Evolutionary conservation across 2,888 invertebrate genomes (phyloP).

Genomic region (Apoda limacodes): DNA sequence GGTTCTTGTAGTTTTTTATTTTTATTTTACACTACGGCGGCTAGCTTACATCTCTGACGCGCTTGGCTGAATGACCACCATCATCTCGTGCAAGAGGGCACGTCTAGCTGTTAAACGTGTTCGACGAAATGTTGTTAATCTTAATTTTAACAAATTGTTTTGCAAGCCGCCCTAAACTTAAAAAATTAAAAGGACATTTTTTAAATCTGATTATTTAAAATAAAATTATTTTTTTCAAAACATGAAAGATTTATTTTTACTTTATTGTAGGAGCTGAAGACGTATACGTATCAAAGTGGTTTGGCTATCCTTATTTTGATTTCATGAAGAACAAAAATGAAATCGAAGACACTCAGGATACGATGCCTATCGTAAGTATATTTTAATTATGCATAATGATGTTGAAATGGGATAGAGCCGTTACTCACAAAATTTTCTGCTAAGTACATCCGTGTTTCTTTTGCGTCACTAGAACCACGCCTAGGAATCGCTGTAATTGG

Average conservation of each 20-base stretch:
- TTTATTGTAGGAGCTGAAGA: slow-evolving; percentile 7
- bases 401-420: slow-evolving; percentile 20
- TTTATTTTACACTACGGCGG: too few relatives aligned
- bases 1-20: too few relatives aligned
- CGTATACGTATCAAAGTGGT: slow-evolving; percentile 6
- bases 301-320: slow-evolving; percentile 3
- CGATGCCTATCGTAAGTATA: slow-evolving; percentile 15
- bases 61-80: too few relatives aligned
- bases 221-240: too few relatives aligned
- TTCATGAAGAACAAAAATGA: slow-evolving; percentile 16
- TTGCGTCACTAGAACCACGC: slow-evolving; percentile 13
- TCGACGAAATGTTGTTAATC: too few relatives aligned
- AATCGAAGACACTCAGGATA: slow-evolving; percentile 15
- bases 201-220: background rate
- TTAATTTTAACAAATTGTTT: too few relatives aligned
- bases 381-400: slow-evolving; percentile 14
- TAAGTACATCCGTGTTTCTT: slow-evolving; percentile 20
- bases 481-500: slow-evolving; percentile 15
- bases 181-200: too few relatives aligned
- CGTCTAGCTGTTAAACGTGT: too few relatives aligned
- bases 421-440: slow-evolving; percentile 20
- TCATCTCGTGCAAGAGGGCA: too few relatives aligned
- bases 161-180: too few relatives aligned
- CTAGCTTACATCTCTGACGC: too few relatives aligned
- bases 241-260: slow-evolving; percentile 1